phyloP scores from a whole-genome alignment of 2,797 vertebrate genomes.

The Chaetodon trifasciatus region DNA sequence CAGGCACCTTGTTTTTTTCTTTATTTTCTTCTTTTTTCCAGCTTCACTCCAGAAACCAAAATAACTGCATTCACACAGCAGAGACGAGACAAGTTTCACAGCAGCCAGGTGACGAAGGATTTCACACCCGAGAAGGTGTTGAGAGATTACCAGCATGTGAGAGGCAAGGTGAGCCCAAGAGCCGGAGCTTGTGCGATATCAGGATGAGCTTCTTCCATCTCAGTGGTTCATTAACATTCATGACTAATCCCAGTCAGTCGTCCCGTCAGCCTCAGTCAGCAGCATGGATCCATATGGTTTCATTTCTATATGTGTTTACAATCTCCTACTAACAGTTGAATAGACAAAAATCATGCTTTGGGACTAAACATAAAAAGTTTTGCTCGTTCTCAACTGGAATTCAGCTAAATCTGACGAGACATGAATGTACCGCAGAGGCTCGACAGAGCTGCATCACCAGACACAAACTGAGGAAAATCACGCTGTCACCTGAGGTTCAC shows the following conservation, averaged over 20 bases:
- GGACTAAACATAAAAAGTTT: neutral
- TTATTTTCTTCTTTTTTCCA: neutral
- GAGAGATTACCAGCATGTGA: constrained; percentile 19
- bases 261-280: constrained; percentile 4
- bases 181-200: constrained; percentile 47
- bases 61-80: constrained; percentile 52
- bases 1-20: constrained; percentile 59
- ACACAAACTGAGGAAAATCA: constrained; percentile 14
- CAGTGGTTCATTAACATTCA: constrained; percentile 48
- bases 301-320: neutral
- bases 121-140: constrained; percentile 28
- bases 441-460: neutral
- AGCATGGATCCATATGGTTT: constrained; percentile 4
- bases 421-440: neutral
- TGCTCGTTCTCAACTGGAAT: constrained; percentile 21
- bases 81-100: constrained; percentile 50
- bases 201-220: constrained; percentile 25
- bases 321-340: neutral
- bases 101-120: constrained; percentile 44
- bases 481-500: neutral
- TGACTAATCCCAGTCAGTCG: neutral
- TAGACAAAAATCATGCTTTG: constrained; percentile 18
- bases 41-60: constrained; percentile 39
- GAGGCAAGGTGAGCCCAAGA: constrained; percentile 31
- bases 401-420: neutral